A percentile compares a stretch with the other conserved stretches of the same genome.
These are phyloP conservation scores for Stictonetta naevosa DNA, from an alignment of 2,113 vertebrate species.

Conservation along the genomic window DNA sequence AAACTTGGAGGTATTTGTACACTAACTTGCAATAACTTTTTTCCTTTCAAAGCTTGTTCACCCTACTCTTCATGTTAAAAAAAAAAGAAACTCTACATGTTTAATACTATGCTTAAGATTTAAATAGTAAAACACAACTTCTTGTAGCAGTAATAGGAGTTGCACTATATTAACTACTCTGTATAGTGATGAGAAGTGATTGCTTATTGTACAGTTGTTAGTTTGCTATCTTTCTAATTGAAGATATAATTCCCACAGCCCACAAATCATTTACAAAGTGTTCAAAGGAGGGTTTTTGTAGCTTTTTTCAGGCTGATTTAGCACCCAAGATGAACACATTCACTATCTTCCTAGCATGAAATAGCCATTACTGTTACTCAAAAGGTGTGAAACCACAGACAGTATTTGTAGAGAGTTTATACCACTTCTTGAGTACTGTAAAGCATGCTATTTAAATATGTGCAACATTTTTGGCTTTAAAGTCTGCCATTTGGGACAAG, in stretches of 20 bases:
- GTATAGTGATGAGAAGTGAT: not conserved
- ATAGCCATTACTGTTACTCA: not conserved
- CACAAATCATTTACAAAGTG: not conserved
- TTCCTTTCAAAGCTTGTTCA: not conserved
- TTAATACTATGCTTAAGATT: not conserved
- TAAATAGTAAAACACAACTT: not conserved
- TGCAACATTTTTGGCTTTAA: not conserved
- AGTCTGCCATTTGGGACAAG: not conserved
- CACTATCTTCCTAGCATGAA: not conserved
- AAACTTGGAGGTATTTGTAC: not conserved
- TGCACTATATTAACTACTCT: not conserved
- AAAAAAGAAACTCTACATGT: not conserved
- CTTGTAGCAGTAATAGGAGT: not conserved
- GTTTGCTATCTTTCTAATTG: not conserved
- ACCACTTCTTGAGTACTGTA: fast-evolving
- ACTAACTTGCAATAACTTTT: not conserved
- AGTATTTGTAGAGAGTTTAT: not conserved
- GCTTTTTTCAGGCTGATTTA: not conserved
- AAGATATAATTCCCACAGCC: not conserved
- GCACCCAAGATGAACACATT: not conserved
- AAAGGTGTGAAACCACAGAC: not conserved
- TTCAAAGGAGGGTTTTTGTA: not conserved
- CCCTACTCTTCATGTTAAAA: not conserved
- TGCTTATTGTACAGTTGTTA: not conserved
- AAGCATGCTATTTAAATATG: not conserved